Base-by-base conservation (phyloP, 2,888 invertebrate genomes). In the Thereva nobilitata region DNA sequence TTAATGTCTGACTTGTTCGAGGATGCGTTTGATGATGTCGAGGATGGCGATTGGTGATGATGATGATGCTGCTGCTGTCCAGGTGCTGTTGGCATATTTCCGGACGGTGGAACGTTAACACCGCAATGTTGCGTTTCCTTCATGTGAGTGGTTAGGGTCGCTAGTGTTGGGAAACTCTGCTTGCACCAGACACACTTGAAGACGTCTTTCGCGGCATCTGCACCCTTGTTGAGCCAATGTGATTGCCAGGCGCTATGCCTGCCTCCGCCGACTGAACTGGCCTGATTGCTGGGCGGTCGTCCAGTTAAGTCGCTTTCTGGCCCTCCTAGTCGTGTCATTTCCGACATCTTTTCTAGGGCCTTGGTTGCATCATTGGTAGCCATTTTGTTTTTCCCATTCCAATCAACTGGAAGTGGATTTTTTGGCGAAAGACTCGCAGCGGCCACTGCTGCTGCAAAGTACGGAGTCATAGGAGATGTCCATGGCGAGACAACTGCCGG, bases 131-230 rank as follows among this genome's bases (percentile, higher is more conserved):
- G 96, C 0, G 97, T 95, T 82, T 97, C 95, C 82, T 97, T 97
- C 97, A 97, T 97, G 82, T 97, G 97, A 53, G 93, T 89, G 4
- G 97, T 97, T 82, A 97, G 87, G 70, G 96, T 93, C 1, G 96
- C 96, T 54, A 97, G 83, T 41, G 95, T 93, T 68, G 93, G 92
- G 79, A 97, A 97, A 75, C 96, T 96, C 79, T 96, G 95, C 79
- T 97, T 96, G 81, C 97, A 97, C 93, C 97, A 97, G 47, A 97
- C 97, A 80, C 97, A 97, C 79, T 97, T 95, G 41, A 97, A 86
- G 40, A 97, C 97, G 78, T 97, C 95, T 80, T 95, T 93, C 12
- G 96, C 95, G 75, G 93, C 95, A 74, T 95, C 95, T 2, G 95
- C 94, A 5, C 95, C 95, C 77, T 94, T 97, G 83, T 93, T 97